phyloP scores from a whole-genome alignment of 1,140 invertebrate species.

The Myzus persicae region DNA sequence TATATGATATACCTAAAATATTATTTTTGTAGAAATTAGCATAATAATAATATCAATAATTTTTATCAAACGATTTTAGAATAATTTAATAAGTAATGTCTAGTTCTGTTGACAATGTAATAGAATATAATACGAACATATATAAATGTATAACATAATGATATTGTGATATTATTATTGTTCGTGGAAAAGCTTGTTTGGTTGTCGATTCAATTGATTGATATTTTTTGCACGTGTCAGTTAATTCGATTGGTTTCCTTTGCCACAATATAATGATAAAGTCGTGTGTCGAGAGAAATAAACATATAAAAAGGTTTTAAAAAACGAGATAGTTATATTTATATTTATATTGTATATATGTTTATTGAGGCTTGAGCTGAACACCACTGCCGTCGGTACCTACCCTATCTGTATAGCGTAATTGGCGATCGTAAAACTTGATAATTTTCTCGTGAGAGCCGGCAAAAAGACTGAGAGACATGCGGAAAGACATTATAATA shows the following conservation, averaged over 20 bases:
- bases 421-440: conserved; percentile 38
- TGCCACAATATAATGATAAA: background rate
- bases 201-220: background rate
- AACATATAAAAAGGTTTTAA: background rate
- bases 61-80: background rate
- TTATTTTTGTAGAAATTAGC: background rate
- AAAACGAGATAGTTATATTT: background rate
- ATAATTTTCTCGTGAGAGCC: conserved; percentile 47
- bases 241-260: background rate
- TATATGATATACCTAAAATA: background rate
- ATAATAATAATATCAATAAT: background rate
- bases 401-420: background rate
- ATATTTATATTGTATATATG: background rate
- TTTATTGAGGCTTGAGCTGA: background rate
- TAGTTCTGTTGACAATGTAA: background rate
- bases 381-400: background rate
- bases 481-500: conserved; percentile 26
- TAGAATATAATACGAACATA: background rate
- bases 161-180: background rate
- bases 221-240: background rate
- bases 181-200: background rate
- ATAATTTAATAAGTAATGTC: background rate
- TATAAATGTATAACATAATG: background rate
- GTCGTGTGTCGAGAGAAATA: background rate
- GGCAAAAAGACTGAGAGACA: background rate